Evolutionary conservation across 1,140 invertebrate genomes (phyloP).

Genomic region (Anoplolepis gracilipes): DNA sequence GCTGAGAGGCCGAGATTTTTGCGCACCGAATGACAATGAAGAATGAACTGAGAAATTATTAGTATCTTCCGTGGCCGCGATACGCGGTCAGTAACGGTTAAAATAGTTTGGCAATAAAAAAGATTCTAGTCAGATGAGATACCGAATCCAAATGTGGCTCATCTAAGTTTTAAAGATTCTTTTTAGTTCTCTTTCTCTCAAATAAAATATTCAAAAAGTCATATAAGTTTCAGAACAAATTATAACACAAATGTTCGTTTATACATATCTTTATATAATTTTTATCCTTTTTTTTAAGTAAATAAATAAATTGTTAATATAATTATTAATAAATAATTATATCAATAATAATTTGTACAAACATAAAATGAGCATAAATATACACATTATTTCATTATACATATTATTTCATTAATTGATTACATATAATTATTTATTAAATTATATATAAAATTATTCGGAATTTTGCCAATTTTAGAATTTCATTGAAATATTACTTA

Average conservation of each 20-base stretch:
- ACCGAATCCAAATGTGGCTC: not conserved
- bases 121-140: not conserved
- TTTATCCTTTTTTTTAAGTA: too few relatives aligned
- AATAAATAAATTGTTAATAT: slow-evolving; percentile 10
- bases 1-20: slow-evolving; percentile 49
- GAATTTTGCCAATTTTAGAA: not conserved
- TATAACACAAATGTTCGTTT: not conserved
- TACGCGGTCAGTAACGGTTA: slow-evolving; percentile 26
- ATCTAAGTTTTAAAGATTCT: not conserved
- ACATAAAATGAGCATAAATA: too few relatives aligned
- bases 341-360: too few relatives aligned
- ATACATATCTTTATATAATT: not conserved
- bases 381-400: not conserved
- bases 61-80: slow-evolving; percentile 28
- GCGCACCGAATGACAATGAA: slow-evolving; percentile 26
- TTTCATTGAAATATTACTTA: not conserved
- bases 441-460: not conserved
- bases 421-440: not conserved
- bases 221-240: not conserved
- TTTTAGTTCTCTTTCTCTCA: not conserved
- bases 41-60: slow-evolving; percentile 63
- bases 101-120: not conserved
- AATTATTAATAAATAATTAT: too few relatives aligned
- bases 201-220: not conserved
- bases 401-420: not conserved